A percentile compares a stretch with the other conserved stretches of the same genome.
These are phyloP conservation scores for Danio aesculapii DNA, from an alignment of 2,797 vertebrate species.

Conservation along the genomic window DNA sequence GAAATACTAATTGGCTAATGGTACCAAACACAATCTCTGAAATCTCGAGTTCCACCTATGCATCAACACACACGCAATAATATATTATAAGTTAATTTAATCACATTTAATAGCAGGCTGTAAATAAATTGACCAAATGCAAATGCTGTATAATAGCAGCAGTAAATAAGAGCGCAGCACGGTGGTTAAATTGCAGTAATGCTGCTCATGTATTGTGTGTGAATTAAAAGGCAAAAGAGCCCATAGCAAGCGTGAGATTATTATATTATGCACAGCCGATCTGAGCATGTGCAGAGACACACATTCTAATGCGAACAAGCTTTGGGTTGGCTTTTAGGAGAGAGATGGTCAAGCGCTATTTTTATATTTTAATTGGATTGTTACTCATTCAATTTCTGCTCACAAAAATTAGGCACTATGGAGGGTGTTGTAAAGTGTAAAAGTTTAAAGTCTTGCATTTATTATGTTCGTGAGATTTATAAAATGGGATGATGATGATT, in stretches of 20 bases:
- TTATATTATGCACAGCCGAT: neutral
- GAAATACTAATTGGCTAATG: no score
- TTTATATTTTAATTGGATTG: neutral
- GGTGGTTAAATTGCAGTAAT: constrained; percentile 23
- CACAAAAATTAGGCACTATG: neutral
- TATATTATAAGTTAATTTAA: constrained; percentile 7
- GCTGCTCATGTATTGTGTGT: neutral
- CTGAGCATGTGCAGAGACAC: neutral
- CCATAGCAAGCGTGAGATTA: constrained; percentile 6
- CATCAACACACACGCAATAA: neutral
- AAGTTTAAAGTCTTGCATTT: no score
- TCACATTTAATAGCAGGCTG: constrained; percentile 10
- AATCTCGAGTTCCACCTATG: no score
- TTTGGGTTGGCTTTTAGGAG: neutral
- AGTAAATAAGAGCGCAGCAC: neutral
- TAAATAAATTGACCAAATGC: neutral
- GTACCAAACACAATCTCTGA: no score
- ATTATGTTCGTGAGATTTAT: no score
- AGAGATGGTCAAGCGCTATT: neutral
- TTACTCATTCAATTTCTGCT: no score
- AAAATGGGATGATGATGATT: neutral
- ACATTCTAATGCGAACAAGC: neutral
- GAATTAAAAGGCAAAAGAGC: constrained; percentile 18
- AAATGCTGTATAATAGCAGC: constrained; percentile 1
- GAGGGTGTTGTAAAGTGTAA: neutral